Percentiles rank a stretch among this genome's conserved stretches.
Evolutionary conservation across 2,113 vertebrate species (phyloP).

Genomic region (Natator depressus): DNA sequence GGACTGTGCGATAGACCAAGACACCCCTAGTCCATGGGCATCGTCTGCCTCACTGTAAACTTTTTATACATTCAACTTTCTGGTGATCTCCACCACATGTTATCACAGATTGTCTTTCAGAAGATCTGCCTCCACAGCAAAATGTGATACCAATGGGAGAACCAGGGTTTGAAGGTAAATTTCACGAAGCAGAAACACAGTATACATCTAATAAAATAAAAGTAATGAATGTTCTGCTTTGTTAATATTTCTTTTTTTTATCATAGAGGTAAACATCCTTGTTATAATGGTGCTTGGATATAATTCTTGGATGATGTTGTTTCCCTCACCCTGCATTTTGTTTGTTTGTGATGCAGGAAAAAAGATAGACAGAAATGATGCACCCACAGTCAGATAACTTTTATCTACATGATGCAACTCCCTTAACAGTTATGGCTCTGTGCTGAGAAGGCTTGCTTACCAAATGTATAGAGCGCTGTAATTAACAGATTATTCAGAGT

Average conservation of each 20-base stretch:
- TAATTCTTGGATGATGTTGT: background rate
- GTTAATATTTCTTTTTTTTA: background rate
- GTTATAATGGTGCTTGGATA: background rate
- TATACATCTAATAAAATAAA: background rate
- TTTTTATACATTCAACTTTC: background rate
- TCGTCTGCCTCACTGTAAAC: background rate
- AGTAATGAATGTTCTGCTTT: slow-evolving; percentile 25
- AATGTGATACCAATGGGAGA: background rate
- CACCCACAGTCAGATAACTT: background rate
- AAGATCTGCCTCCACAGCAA: slow-evolving; percentile 44
- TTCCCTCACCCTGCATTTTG: slow-evolving; percentile 28
- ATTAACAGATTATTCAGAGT: slow-evolving; percentile 9
- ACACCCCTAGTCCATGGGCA: background rate
- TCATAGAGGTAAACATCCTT: slow-evolving; percentile 20
- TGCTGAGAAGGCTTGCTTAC: slow-evolving; percentile 23
- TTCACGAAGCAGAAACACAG: background rate
- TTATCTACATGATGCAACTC: slow-evolving; percentile 10
- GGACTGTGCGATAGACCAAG: background rate
- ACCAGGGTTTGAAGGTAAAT: slow-evolving; percentile 18
- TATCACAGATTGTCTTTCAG: slow-evolving; percentile 41
- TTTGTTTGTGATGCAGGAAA: slow-evolving; percentile 56
- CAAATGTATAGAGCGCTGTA: background rate
- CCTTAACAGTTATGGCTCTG: slow-evolving; percentile 16
- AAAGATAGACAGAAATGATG: slow-evolving; percentile 40
- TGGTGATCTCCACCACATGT: background rate